These are phyloP conservation scores for Lysandra coridon DNA, from an alignment of 2,888 invertebrate species.

Conservation along the genomic window DNA sequence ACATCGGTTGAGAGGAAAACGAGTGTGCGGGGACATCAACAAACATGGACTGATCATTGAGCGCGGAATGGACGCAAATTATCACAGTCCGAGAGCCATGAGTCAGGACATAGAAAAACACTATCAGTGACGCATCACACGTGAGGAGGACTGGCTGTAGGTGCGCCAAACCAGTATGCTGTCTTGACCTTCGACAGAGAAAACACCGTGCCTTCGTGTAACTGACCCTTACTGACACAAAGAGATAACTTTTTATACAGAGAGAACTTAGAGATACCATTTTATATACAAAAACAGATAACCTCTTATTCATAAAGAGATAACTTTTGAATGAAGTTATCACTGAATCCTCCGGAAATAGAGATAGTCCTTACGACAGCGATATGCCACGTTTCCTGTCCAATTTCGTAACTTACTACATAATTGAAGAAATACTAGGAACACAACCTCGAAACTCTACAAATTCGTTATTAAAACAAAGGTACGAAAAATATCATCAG, in stretches of 20 bases:
- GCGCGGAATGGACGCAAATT: slow-evolving; percentile 43
- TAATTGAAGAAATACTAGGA: not conserved
- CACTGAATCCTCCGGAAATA: slow-evolving; percentile 8
- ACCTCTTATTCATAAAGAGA: not conserved
- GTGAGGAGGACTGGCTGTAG: slow-evolving; percentile 57
- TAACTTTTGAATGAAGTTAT: not conserved
- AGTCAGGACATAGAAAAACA: slow-evolving; percentile 71
- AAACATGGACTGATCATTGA: slow-evolving; percentile 59
- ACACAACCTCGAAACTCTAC: not conserved
- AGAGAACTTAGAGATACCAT: no score
- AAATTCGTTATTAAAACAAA: not conserved
- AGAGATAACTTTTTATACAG: not conserved
- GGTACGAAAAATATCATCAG: not conserved
- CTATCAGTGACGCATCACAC: slow-evolving; percentile 66
- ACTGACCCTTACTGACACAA: slow-evolving; percentile 32
- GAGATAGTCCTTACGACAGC: not conserved
- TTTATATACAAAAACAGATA: no score
- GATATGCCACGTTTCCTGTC: not conserved
- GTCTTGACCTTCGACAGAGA: slow-evolving; percentile 48
- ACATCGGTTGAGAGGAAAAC: slow-evolving; percentile 46
- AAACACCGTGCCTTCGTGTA: slow-evolving; percentile 36
- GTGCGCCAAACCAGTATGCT: slow-evolving; percentile 55
- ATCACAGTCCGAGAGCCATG: slow-evolving; percentile 62
- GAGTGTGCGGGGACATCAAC: slow-evolving; percentile 50
- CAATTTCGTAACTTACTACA: not conserved